phyloP scores from a whole-genome alignment of 2,113 vertebrate genomes.

The Stercorarius parasiticus region DNA sequence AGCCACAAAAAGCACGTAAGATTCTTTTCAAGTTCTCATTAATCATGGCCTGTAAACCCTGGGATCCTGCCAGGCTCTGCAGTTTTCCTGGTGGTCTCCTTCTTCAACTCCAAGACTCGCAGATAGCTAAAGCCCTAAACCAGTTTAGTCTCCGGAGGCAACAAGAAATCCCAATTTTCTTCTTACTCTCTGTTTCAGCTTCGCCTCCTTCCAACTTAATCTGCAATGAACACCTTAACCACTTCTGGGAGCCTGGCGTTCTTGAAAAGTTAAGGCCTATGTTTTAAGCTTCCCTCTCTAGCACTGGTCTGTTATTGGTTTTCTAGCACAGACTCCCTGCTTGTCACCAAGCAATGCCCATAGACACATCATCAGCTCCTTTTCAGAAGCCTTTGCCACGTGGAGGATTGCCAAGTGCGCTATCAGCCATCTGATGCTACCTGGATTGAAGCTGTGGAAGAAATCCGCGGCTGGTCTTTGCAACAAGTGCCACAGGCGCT shows the following conservation, averaged over 20 bases:
- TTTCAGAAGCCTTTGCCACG: not conserved
- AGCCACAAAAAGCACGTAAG: not conserved
- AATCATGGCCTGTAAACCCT: slow-evolving; percentile 26
- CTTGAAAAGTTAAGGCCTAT: not conserved
- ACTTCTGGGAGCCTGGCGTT: not conserved
- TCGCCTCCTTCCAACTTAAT: not conserved
- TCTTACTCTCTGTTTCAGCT: not conserved
- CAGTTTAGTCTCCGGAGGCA: not conserved
- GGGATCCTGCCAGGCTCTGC: slow-evolving; percentile 9
- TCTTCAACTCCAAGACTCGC: not conserved
- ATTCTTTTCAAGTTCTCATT: slow-evolving; percentile 28
- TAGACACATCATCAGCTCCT: not conserved
- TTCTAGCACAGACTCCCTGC: not conserved
- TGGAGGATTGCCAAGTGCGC: not conserved
- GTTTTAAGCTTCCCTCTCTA: not conserved
- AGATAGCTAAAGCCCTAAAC: not conserved
- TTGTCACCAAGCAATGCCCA: not conserved
- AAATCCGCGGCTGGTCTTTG: not conserved
- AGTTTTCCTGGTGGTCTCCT: slow-evolving; percentile 23
- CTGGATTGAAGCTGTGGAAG: not conserved
- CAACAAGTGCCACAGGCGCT: not conserved
- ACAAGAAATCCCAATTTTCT: not conserved
- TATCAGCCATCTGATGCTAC: not conserved
- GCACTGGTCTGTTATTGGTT: not conserved
- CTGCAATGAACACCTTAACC: not conserved